Evolutionary conservation across 2,113 vertebrate genomes (phyloP).

Genomic region (Carassius auratus): DNA sequence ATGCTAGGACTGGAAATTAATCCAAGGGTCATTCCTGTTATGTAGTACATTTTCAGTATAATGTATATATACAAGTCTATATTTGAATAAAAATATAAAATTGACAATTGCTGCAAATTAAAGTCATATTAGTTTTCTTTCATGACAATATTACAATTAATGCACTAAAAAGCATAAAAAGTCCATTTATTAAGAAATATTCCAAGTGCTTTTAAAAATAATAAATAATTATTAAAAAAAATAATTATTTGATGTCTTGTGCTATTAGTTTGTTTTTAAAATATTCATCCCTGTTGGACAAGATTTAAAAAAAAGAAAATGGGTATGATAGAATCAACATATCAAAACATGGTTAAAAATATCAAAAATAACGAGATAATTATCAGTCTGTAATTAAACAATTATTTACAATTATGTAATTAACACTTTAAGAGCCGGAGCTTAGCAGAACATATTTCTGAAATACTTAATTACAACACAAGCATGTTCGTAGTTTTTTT

Average conservation of each 20-base stretch:
- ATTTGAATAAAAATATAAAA: background rate
- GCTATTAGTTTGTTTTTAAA: background rate
- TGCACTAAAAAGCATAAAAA: background rate
- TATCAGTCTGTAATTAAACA: background rate
- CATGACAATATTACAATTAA: background rate
- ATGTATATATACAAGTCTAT: background rate
- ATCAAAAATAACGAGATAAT: background rate
- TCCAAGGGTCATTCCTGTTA: background rate
- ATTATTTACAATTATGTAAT: no score
- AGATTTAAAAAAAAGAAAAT: background rate
- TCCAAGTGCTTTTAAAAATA: background rate
- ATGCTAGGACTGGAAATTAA: conserved; percentile 2
- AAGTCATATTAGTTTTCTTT: background rate
- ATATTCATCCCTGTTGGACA: background rate
- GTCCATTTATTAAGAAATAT: no score
- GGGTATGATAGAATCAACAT: background rate
- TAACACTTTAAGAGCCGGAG: background rate
- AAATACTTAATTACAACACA: background rate
- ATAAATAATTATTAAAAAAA: no score
- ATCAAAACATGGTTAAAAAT: background rate
- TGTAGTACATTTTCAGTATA: background rate
- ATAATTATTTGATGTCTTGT: background rate
- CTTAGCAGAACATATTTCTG: background rate
- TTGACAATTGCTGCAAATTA: background rate
- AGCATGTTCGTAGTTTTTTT: no score